These are phyloP conservation scores for Elachura formosa DNA, from an alignment of 2,113 vertebrate genomes.

Conservation along the genomic window DNA sequence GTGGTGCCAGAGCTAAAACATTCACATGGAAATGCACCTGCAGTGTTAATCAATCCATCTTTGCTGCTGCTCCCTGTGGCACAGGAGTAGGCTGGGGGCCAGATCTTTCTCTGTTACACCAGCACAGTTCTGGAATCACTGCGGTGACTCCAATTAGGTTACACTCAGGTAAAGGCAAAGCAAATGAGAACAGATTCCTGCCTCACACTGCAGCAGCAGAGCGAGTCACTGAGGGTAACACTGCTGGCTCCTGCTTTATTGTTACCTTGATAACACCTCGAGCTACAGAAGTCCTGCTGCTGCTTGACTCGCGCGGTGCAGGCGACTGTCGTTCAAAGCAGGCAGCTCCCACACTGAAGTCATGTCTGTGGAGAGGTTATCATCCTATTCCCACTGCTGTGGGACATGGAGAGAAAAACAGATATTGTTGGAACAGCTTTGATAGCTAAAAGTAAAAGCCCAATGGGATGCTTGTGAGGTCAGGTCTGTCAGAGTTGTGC, in stretches of 20 bases:
- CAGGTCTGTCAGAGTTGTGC: background rate
- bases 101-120: background rate
- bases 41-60: conserved; percentile 40
- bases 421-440: background rate
- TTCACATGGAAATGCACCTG: conserved; percentile 36
- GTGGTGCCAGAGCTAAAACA: conserved; percentile 23
- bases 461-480: background rate
- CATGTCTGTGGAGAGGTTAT: background rate
- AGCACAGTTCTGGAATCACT: background rate
- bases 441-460: background rate
- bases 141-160: background rate
- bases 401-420: background rate
- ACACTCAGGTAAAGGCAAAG: background rate
- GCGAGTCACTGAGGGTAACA: background rate
- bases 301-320: background rate
- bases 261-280: background rate
- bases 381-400: background rate
- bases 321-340: background rate
- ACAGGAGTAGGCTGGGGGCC: background rate
- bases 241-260: conserved; percentile 11
- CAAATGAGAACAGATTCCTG: background rate
- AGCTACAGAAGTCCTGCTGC: background rate
- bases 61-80: background rate
- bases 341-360: background rate
- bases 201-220: background rate